These are phyloP conservation scores for Macrosteles quadrilineatus DNA, from an alignment of 1,140 invertebrate species.

Conservation along the genomic window DNA sequence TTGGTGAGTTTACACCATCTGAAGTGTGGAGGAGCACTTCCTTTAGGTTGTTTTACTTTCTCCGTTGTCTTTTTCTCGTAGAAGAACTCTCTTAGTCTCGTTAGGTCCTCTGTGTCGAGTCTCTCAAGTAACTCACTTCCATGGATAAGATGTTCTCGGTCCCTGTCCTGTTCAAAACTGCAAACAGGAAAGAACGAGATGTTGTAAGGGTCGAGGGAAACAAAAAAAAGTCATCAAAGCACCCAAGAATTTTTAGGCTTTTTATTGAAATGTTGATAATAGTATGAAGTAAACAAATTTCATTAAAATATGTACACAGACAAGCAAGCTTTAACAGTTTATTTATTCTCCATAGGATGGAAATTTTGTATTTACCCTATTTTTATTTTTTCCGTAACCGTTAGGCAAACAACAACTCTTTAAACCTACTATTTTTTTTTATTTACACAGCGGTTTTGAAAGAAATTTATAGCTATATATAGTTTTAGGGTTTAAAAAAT, in stretches of 20 bases:
- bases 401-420: too few species aligned
- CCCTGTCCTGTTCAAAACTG: slow-evolving; percentile 8
- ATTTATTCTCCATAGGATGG: not conserved
- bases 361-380: not conserved
- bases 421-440: too few species aligned
- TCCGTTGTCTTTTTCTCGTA: slow-evolving; percentile 6
- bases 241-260: not conserved
- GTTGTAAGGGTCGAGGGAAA: not conserved
- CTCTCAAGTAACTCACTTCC: slow-evolving; percentile 8
- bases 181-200: not conserved
- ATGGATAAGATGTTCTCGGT: not conserved
- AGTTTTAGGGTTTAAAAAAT: too few species aligned
- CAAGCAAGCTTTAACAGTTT: not conserved
- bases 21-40: slow-evolving; percentile 11
- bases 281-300: not conserved
- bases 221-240: not conserved
- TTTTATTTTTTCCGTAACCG: too few species aligned
- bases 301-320: not conserved
- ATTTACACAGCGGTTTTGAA: too few species aligned
- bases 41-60: slow-evolving; percentile 16
- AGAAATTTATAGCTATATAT: too few species aligned
- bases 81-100: not conserved
- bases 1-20: slow-evolving; percentile 1
- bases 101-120: slow-evolving; percentile 5
- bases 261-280: not conserved